Percentiles rank a stretch among this genome's conserved stretches.
Evolutionary conservation across 2,888 invertebrate genomes (phyloP).

Genomic region (Portevinia maculata): DNA sequence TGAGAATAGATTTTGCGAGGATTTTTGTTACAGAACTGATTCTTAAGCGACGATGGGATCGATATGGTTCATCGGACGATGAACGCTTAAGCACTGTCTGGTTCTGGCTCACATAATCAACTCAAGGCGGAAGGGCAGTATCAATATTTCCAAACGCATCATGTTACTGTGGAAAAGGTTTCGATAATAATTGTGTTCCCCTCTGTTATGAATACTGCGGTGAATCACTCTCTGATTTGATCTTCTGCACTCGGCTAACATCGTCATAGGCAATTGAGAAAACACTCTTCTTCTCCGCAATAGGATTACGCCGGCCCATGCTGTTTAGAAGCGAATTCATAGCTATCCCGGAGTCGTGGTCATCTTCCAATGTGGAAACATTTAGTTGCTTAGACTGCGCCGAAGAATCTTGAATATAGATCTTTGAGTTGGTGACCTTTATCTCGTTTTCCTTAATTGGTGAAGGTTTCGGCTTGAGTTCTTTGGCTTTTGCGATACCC

Average conservation of each 20-base stretch:
- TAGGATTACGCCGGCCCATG: slow-evolving; percentile 86
- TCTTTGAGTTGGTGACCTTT: slow-evolving; percentile 80
- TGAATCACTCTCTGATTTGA: slow-evolving; percentile 91
- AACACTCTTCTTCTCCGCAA: slow-evolving; percentile 94
- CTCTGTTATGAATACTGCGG: slow-evolving; percentile 85
- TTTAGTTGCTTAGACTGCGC: slow-evolving; percentile 83
- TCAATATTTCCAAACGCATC: too few relatives aligned
- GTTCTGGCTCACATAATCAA: too few relatives aligned
- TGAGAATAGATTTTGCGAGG: too few relatives aligned
- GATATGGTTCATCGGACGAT: too few relatives aligned
- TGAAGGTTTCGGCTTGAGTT: slow-evolving; percentile 80
- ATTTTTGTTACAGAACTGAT: too few relatives aligned
- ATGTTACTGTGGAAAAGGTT: background rate
- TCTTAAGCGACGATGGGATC: too few relatives aligned
- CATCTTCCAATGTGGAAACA: slow-evolving; percentile 86
- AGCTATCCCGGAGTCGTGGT: slow-evolving; percentile 90
- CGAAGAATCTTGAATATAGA: slow-evolving; percentile 80
- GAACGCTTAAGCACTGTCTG: too few relatives aligned
- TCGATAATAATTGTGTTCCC: background rate
- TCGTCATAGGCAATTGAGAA: slow-evolving; percentile 97
- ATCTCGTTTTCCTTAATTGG: slow-evolving; percentile 83
- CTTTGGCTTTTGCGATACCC: slow-evolving; percentile 73
- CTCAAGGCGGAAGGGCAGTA: too few relatives aligned
- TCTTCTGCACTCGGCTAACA: slow-evolving; percentile 90
- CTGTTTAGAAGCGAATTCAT: slow-evolving; percentile 86